Evolutionary conservation across 2,113 vertebrate genomes (phyloP).

Genomic region (Xenopus borealis): DNA sequence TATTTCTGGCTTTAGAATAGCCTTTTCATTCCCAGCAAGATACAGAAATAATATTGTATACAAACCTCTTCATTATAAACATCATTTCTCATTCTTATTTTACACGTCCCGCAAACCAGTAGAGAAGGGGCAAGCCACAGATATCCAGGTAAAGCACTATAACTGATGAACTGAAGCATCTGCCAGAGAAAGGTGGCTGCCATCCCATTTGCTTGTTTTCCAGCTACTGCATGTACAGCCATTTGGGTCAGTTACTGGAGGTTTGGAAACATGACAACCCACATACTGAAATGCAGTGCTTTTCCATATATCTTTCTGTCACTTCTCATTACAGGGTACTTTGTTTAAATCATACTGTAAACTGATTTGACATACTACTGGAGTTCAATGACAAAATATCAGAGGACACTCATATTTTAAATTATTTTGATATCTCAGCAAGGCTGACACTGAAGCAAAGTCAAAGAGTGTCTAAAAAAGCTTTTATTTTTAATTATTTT

Average conservation of each 20-base stretch:
- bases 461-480: too few species aligned
- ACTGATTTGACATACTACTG: slow-evolving; percentile 27
- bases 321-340: slow-evolving; percentile 35
- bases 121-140: not conserved
- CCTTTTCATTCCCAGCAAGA: not conserved
- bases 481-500: too few species aligned
- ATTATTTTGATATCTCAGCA: too few species aligned
- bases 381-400: slow-evolving; percentile 19
- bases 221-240: slow-evolving; percentile 10
- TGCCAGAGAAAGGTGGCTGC: slow-evolving; percentile 35
- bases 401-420: too few species aligned
- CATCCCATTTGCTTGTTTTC: slow-evolving; percentile 29
- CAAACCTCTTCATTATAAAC: not conserved
- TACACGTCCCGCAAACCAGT: not conserved
- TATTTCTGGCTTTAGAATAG: too few species aligned
- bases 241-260: slow-evolving; percentile 19
- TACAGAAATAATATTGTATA: not conserved
- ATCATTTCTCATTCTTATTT: not conserved
- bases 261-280: slow-evolving; percentile 36
- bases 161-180: slow-evolving; percentile 10
- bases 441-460: too few species aligned
- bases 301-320: slow-evolving; percentile 12
- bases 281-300: not conserved
- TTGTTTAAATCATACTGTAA: slow-evolving; percentile 36
- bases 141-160: slow-evolving; percentile 17